A percentile compares a stretch with the other conserved stretches of the same genome.
Conservation (phyloP, 1,140 invertebrate species). For the Brachionus manjavacas region DNA sequence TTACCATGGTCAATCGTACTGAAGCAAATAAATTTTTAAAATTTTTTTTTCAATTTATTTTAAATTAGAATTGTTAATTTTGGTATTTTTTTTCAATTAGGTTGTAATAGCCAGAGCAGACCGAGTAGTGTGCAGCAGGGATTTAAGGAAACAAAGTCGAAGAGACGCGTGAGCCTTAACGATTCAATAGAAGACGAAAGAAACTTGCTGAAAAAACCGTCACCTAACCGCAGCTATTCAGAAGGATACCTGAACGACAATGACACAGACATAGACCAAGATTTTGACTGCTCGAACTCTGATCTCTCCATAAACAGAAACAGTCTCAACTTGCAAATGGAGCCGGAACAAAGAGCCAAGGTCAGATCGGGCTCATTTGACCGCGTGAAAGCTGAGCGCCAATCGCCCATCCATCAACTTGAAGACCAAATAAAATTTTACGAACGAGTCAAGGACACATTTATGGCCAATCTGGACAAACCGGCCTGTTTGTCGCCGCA, state of each 20-base stretch:
- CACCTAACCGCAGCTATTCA: constrained; percentile 4
- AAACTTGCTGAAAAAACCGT: not conserved
- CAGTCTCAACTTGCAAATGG: not conserved
- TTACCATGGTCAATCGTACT: not conserved
- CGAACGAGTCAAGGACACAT: not conserved
- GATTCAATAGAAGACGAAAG: constrained; percentile 4
- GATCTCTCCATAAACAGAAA: not conserved
- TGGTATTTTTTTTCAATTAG: not conserved
- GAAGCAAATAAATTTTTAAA: not conserved
- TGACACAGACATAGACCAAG: constrained; percentile 14
- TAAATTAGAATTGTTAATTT: not conserved
- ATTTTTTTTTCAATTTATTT: not conserved
- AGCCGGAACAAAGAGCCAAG: not conserved
- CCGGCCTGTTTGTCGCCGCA: not conserved
- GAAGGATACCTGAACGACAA: not conserved
- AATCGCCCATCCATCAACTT: not conserved
- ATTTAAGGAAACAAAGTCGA: not conserved
- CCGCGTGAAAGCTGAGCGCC: not conserved
- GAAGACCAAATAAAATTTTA: constrained; percentile 4
- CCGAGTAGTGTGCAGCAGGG: not conserved
- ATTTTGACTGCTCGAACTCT: not conserved
- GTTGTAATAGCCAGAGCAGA: not conserved
- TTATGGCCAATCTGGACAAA: not conserved
- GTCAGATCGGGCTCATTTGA: not conserved
- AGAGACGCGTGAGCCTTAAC: not conserved